These are phyloP conservation scores for Heliconius aoede DNA, from an alignment of 2,888 invertebrate genomes.

Conservation along the genomic window DNA sequence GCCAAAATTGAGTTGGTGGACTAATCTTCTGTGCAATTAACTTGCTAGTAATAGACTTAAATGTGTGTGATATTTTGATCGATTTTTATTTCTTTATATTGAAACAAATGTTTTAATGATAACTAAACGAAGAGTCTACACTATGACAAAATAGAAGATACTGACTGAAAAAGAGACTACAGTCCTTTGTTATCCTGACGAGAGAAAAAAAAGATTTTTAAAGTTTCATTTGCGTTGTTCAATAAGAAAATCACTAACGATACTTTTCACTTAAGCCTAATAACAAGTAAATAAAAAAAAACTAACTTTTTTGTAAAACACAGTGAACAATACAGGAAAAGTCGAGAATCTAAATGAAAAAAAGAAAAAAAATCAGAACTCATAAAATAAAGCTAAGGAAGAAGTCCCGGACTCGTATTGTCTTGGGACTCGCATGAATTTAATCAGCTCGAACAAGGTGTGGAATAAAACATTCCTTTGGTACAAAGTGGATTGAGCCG, in stretches of 20 bases:
- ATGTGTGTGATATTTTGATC: not conserved
- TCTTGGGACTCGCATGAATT: conserved; percentile 49
- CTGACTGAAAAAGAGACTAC: not conserved
- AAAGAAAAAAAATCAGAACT: conserved; percentile 37
- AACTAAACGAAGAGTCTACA: not conserved
- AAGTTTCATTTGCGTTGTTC: not conserved
- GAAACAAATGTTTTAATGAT: not conserved
- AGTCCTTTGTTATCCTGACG: not conserved
- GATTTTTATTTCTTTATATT: not conserved
- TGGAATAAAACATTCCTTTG: conserved; percentile 49
- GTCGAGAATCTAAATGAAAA: conserved; percentile 31
- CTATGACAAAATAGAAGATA: not conserved
- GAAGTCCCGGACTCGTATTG: conserved; percentile 41
- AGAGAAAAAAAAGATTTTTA: not conserved
- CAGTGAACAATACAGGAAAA: conserved; percentile 23
- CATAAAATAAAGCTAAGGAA: conserved; percentile 41
- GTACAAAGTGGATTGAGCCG: conserved; percentile 49
- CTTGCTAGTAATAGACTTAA: conserved; percentile 25
- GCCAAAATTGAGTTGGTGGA: conserved; percentile 18
- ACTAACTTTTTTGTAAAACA: conserved; percentile 13
- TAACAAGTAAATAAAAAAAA: not conserved
- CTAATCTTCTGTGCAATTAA: conserved; percentile 33
- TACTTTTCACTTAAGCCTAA: conserved; percentile 4
- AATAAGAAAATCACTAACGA: conserved; percentile 13
- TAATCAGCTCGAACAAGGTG: conserved; percentile 52